phyloP scores from a whole-genome alignment of 1,140 invertebrate species.

The Heterodera carotae region DNA sequence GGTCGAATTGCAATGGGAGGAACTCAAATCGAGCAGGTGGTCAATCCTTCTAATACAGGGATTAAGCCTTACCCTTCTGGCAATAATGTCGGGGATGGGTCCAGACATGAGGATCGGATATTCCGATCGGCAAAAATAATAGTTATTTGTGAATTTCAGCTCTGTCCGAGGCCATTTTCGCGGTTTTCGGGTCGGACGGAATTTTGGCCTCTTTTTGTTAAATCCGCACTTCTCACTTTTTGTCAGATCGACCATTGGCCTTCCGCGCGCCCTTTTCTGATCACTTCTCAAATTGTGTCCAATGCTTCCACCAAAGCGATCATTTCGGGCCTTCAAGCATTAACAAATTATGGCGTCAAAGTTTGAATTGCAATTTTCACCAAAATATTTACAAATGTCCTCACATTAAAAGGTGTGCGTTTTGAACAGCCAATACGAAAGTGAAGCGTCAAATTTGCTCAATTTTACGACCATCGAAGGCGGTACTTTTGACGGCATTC shows the following conservation, averaged over 20 bases:
- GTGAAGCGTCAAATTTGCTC: conserved; percentile 46
- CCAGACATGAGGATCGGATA: too few species aligned
- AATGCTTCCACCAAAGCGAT: conserved; percentile 7
- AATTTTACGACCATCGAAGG: conserved; percentile 63
- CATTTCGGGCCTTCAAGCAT: conserved; percentile 39
- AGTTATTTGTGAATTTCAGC: background rate
- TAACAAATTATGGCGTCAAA: conserved; percentile 48
- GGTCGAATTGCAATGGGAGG: conserved; percentile 52
- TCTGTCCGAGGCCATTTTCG: conserved; percentile 56
- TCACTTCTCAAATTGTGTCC: conserved; percentile 23
- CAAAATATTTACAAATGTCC: background rate
- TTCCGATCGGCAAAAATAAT: too few species aligned
- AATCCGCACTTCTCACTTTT: background rate
- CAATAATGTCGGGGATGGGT: too few species aligned
- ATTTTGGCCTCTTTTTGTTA: background rate
- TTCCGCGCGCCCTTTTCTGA: conserved; percentile 39
- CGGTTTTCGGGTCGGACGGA: conserved; percentile 51
- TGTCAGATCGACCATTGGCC: conserved; percentile 56
- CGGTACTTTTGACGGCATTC: too few species aligned
- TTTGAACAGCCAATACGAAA: conserved; percentile 52
- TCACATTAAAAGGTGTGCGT: conserved; percentile 44
- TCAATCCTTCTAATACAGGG: too few species aligned
- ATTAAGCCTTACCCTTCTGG: too few species aligned
- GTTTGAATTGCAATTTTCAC: background rate
- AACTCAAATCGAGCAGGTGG: conserved; percentile 19